Evolutionary conservation across 1,140 invertebrate species (phyloP).

Genomic region (Reticulitermes speratus): DNA sequence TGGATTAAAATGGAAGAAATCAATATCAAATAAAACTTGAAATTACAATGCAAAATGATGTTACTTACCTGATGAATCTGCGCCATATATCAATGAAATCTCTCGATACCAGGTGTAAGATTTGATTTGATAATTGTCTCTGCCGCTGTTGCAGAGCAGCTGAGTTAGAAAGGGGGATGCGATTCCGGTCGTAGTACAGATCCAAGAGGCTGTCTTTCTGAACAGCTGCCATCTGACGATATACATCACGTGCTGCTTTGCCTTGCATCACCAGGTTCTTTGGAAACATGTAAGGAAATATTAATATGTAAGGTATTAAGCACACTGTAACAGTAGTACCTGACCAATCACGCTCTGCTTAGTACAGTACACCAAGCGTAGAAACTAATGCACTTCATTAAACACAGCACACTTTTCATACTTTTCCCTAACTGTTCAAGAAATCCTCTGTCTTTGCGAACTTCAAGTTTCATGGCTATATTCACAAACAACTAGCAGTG

Average conservation of each 20-base stretch:
- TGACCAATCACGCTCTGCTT: no score
- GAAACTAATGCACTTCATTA: no score
- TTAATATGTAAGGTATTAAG: background rate
- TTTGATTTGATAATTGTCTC: background rate
- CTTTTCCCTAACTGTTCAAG: no score
- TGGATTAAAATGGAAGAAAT: no score
- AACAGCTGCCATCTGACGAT: background rate
- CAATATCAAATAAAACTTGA: no score
- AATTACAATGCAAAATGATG: background rate
- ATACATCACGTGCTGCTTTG: background rate
- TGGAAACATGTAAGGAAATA: background rate
- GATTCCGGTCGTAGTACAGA: conserved; percentile 45
- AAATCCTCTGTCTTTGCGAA: no score
- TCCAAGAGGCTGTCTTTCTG: conserved; percentile 46
- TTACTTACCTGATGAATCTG: conserved; percentile 22
- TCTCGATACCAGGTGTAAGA: background rate
- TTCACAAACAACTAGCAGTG: no score
- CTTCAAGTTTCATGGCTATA: no score
- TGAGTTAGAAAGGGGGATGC: conserved; percentile 29
- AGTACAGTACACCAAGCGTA: no score
- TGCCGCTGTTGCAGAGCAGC: background rate
- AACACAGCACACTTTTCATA: no score
- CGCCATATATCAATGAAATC: conserved; percentile 15
- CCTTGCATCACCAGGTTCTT: background rate
- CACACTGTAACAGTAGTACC: no score